phyloP scores from a whole-genome alignment of 2,888 invertebrate species.

The Lasioglossum calceatum region DNA sequence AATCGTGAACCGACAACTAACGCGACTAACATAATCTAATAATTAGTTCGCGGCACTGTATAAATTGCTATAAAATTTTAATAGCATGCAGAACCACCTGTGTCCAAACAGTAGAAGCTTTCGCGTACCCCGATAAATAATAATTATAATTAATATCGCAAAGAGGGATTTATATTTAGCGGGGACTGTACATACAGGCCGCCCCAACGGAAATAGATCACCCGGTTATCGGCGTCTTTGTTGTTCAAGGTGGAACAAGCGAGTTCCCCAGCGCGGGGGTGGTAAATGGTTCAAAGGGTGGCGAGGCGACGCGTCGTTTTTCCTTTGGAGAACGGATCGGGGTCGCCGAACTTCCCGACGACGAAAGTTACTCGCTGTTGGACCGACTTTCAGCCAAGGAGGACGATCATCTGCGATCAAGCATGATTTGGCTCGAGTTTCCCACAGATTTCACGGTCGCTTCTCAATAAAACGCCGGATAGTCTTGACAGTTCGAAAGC shows the following conservation, averaged over 20 bases:
- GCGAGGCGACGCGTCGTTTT: background rate
- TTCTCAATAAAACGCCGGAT: background rate
- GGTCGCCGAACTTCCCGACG: background rate
- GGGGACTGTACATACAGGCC: constrained; percentile 8
- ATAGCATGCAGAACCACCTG: background rate
- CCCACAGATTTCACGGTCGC: background rate
- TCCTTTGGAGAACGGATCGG: background rate
- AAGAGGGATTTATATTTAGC: constrained; percentile 4
- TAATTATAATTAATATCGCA: background rate
- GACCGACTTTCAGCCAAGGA: background rate
- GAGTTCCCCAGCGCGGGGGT: background rate
- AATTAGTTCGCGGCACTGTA: background rate
- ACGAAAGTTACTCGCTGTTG: background rate
- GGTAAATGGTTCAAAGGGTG: background rate
- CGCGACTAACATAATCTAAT: no score
- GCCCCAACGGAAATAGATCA: background rate
- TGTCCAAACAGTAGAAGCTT: background rate
- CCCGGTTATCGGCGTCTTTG: background rate
- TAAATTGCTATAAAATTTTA: background rate
- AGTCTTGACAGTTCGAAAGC: background rate
- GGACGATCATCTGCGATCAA: background rate
- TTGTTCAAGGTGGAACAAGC: background rate
- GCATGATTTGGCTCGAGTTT: background rate
- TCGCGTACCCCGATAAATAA: background rate
- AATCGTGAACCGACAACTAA: no score